Base-by-base conservation (phyloP, 2,797 vertebrate genomes). In the Acanthurus tractus region DNA sequence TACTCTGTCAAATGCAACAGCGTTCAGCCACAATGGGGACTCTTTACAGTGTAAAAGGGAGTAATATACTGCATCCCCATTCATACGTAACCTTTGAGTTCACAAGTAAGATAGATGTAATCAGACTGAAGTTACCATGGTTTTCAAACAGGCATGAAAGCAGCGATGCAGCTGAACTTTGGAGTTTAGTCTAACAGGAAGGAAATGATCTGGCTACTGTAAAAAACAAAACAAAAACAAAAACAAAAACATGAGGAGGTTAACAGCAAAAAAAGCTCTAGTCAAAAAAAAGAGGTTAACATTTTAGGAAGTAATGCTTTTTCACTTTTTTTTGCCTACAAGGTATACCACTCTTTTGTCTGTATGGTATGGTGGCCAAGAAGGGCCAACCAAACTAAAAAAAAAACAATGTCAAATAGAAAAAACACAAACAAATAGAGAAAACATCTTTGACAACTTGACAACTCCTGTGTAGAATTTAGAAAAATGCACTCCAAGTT, bases 81-180 rank as follows among this genome's bases (percentile, higher is more conserved):
- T 76, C 45, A n/a, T 82, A 61, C 42, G 69, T 57, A 42, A 57
- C 74, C 49, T 56, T 66, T 45, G 17, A 74, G 42, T 88, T 89
- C 74, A 78, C 72, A 57, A 63, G 77, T 38, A 29, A 64, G 23
- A 69, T 68, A 49, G 49, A 77, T 6, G 44, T 57, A 72, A 74
- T 78, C 52, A 49, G 63, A 25, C n/a, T 44, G 59, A 40, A 15
- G 82, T 88, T 76, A 29, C 75, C 8, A 70, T 69, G 67, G 82
- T 58, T 78, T 77, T 69, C 29, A 76, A 18, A 44, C 12, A 14
- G 57, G 34, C 55, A 63, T 6, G 53, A 63, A 70, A 64, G 59
- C 44, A 71, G 59, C 25, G 55, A 18, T 58, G 49, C n/a, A 49
- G 54, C 4, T 77, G 50, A 85, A 65, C 67, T 78, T 76, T 85